Evolutionary conservation across 2,888 invertebrate genomes (phyloP).

Genomic region (Alcis repandata): DNA sequence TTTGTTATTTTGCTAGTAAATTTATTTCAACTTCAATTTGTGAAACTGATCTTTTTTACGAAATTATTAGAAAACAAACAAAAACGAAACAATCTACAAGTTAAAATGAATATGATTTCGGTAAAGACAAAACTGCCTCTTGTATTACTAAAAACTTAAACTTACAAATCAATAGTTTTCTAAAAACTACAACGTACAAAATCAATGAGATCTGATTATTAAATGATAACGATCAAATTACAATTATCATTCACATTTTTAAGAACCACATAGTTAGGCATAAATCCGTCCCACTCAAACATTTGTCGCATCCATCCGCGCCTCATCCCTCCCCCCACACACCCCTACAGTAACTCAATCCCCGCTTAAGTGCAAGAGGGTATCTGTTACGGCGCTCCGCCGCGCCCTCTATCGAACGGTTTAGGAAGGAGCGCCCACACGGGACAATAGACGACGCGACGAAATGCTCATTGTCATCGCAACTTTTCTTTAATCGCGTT

Average conservation of each 20-base stretch:
- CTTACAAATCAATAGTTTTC: too few species aligned
- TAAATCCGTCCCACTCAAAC: background rate
- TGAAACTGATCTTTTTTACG: too few species aligned
- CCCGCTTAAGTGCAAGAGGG: slow-evolving; percentile 62
- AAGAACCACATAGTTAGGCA: slow-evolving; percentile 1
- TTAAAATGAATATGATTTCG: too few species aligned
- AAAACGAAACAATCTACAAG: too few species aligned
- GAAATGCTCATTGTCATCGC: background rate
- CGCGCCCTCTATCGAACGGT: slow-evolving; percentile 39
- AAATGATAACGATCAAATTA: too few species aligned
- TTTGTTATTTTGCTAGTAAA: background rate
- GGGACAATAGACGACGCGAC: background rate
- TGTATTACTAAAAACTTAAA: too few species aligned
- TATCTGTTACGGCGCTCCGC: slow-evolving; percentile 49
- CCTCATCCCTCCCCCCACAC: slow-evolving; percentile 38
- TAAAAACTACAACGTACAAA: too few species aligned
- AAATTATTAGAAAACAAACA: too few species aligned
- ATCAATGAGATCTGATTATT: too few species aligned
- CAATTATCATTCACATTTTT: background rate
- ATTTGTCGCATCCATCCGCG: slow-evolving; percentile 38
- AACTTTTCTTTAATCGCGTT: background rate
- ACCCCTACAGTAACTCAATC: slow-evolving; percentile 54
- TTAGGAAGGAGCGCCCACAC: slow-evolving; percentile 12
- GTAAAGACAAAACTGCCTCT: too few species aligned
- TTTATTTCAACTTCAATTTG: too few species aligned